Base-by-base conservation (phyloP, 2,888 invertebrate genomes). In the Dryomyza anilis region DNA sequence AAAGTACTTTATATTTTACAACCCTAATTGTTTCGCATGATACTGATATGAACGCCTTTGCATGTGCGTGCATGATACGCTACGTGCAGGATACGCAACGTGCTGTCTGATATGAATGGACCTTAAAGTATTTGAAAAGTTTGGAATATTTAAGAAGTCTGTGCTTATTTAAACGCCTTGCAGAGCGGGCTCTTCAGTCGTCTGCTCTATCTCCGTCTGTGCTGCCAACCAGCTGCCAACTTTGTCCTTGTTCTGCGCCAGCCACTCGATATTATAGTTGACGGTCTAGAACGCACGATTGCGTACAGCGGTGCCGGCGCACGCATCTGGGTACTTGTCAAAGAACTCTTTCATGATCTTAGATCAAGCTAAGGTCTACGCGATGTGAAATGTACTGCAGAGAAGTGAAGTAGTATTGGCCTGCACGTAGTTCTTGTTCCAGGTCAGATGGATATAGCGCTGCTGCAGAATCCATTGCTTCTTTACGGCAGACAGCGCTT, bases 321-420 rank as follows among this genome's bases (percentile, higher is more conserved):
- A 96, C 0, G 93, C 94, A 0, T 95, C 89, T 0, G 95, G 94
- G 80, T 94, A 89, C 73, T 88, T 85, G 0, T 80, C 83, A 78
- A 95, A 95, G 84, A 96, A 95, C 0, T 83, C 81, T 73, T 89
- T 84, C 86, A 94, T 91, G 92, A 75, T 91, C 88, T 96, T 96
- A 97, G 0, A 93, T 90, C 1, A 95, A 80, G 1, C 86, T 83
- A 0, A 88, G 87, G 5, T 95, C 96, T 0, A 88, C 84, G 0
- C 92, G 90, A 82, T 73, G 72, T 0, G 92, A 86, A 61, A 96
- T 89, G 63, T 86, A 85, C 0, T 81, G 81, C 0, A 96, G 76
- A 39, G 93, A 89, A 0, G 84, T 86, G 72, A 95, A 89, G 78
- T 93, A 95, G 81, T 96, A 96, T 81, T 96, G 96, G 3, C 90